Percentiles rank a stretch among this genome's conserved stretches.
These are phyloP conservation scores for Athalia rosae DNA, from an alignment of 2,888 invertebrate genomes.

Conservation along the genomic window DNA sequence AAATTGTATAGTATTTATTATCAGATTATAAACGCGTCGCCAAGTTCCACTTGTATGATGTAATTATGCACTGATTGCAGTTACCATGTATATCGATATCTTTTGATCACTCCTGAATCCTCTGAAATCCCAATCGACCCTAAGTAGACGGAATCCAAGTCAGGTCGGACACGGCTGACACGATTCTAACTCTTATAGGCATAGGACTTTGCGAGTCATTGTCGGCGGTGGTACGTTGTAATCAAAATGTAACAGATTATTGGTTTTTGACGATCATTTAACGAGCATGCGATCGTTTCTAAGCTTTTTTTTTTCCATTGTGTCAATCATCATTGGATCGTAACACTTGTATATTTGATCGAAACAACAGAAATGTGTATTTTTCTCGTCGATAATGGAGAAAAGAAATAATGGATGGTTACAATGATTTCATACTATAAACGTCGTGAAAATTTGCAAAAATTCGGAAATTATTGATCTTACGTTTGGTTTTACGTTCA, in stretches of 20 bases:
- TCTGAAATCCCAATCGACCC: not conserved
- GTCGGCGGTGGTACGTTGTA: not conserved
- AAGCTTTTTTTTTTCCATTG: not conserved
- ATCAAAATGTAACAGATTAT: constrained; percentile 21
- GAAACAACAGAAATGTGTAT: too few species aligned
- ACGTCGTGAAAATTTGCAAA: too few species aligned
- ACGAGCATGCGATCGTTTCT: constrained; percentile 17
- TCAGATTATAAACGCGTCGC: constrained; percentile 5
- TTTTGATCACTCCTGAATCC: not conserved
- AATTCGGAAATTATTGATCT: too few species aligned
- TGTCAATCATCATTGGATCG: constrained; percentile 15
- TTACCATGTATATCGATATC: too few species aligned
- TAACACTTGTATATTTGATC: too few species aligned
- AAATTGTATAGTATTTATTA: constrained; percentile 32
- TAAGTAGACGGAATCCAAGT: not conserved
- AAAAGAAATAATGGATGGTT: too few species aligned
- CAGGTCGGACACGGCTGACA: too few species aligned
- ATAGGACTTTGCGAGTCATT: constrained; percentile 20
- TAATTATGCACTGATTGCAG: not conserved
- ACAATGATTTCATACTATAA: too few species aligned
- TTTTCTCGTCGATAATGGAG: too few species aligned
- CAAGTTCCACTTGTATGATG: constrained; percentile 25
- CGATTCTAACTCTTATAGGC: not conserved
- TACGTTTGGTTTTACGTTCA: too few species aligned
- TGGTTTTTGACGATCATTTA: constrained; percentile 6